Base-by-base conservation (phyloP, 2,888 invertebrate genomes). In the Drosophila nr. medialis region DNA sequence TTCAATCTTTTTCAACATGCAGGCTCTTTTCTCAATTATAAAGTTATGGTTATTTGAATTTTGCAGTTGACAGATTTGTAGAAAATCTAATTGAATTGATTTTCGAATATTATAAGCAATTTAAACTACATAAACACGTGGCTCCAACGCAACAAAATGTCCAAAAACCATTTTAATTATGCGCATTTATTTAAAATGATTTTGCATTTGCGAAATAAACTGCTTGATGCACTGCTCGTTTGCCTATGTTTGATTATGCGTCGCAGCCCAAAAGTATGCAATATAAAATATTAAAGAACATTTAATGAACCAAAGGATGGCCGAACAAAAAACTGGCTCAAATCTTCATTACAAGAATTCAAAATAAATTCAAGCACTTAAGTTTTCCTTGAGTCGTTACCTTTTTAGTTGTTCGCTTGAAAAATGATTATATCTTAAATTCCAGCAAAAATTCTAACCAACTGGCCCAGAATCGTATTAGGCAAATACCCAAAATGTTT, bases 401-500 rank as follows among this genome's bases (percentile, higher is more conserved):
- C 10, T 50, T 27, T 50, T 34, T 54, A n/a, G 15, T 10, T 21
- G 11, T 49, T 72, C 29, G 32, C 3, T 48, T 53, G 54, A 66
- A 60, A 71, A 63, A 34, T 18, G 15, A 21, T 7, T 49, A 24
- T 29, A 40, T 5, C 29, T 48, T 32, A 11, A 74, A 59, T 74
- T 63, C 63, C 62, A 55, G 50, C 59, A 71, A 65, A 54, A 60
- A 11, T 11, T 10, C 54, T 13, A 48, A 53, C 72, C 67, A 68
- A 78, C 63, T 72, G 72, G 64, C 61, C 54, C 62, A 61, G 21
- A 49, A 71, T 62, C 51, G 32, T 61, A 65, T 83, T 69, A 30
- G 58, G 53, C 73, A 72, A 66, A 72, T 64, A 65, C 40, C 72
- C 24, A 45, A 78, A 89, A 77, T 80, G 85, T 89, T 86, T 86